Base-by-base conservation (phyloP, 2,888 invertebrate species). In the Nysson spinosus region DNA sequence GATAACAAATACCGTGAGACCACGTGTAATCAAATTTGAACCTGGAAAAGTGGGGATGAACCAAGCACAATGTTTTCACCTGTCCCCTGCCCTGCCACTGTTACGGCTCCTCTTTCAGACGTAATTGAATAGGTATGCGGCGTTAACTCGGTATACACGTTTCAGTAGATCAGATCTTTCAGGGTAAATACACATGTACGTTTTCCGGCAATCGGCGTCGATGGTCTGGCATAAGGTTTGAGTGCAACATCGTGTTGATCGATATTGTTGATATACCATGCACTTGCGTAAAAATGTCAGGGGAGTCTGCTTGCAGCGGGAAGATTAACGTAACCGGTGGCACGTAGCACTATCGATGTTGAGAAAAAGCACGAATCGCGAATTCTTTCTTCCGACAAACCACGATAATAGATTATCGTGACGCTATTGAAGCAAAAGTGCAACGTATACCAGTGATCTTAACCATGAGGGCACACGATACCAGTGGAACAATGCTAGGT, bases 231-330 rank as follows among this genome's bases (percentile, higher is more conserved):
- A n/a, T n/a, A n/a, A n/a, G n/a, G n/a, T n/a, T n/a, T n/a, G n/a
- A n/a, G n/a, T n/a, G n/a, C n/a, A n/a, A n/a, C n/a, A n/a, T n/a
- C n/a, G n/a, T n/a, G n/a, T n/a, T 3, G 12, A 26, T 4, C 6
- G 9, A 28, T 47, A 26, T 44, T 49, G 35, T 9, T 47, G 63
- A 32, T 4, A 22, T 5, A 26, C 28, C 49, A 11, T n/a, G 9
- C n/a, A n/a, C n/a, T n/a, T n/a, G n/a, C n/a, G 34, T 22, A 44
- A 22, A 51, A 24, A 28, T 47, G 37, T 42, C 54, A 55, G 42
- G 34, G 7, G 47, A 17, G 19, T 55, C 50, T 46, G 77, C 71
- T 77, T 78, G 80, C 79, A 77, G 75, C 81, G 82, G 79, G 71
- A 24, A 39, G 24, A 44, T 55, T 34, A 46, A 58, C 47, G 63